These are phyloP conservation scores for Conus ventricosus DNA, from an alignment of 1,140 invertebrate species.

Conservation along the genomic window DNA sequence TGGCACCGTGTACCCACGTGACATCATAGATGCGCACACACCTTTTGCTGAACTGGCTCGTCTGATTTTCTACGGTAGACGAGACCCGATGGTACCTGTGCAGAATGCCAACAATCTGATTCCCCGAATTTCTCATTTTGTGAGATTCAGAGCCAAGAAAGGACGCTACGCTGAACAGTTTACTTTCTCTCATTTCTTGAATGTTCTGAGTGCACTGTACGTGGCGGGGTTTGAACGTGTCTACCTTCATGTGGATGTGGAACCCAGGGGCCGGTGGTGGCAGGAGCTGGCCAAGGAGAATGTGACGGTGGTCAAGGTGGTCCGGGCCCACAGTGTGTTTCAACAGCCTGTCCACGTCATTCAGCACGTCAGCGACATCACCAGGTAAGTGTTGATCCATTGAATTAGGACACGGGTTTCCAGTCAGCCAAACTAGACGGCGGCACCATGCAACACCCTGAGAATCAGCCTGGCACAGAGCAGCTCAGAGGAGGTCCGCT, in stretches of 20 bases:
- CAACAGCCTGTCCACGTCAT: conserved; percentile 18
- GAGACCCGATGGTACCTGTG: not conserved
- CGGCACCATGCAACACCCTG: too few species aligned
- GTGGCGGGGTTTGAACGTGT: conserved; percentile 28
- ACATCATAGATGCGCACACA: not conserved
- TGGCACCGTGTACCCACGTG: not conserved
- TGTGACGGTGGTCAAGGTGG: conserved; percentile 31
- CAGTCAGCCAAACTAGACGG: too few species aligned
- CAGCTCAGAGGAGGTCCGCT: not conserved
- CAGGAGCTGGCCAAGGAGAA: conserved; percentile 23
- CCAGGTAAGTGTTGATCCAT: not conserved
- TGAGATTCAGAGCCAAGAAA: not conserved
- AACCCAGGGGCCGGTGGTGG: conserved; percentile 32
- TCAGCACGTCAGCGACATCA: not conserved
- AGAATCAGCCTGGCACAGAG: too few species aligned
- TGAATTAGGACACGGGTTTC: too few species aligned
- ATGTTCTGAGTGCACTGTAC: conserved; percentile 30
- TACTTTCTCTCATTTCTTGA: conserved; percentile 11
- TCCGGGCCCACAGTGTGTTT: not conserved
- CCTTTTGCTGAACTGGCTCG: conserved; percentile 24
- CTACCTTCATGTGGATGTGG: conserved; percentile 25
- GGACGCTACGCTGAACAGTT: not conserved
- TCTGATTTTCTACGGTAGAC: conserved; percentile 28
- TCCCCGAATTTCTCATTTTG: conserved; percentile 34
- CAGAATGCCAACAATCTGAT: not conserved